Evolutionary conservation across 2,888 invertebrate genomes (phyloP), one percentile per base, ranked within the genome.

Genomic region (Arenicola marina): DNA sequence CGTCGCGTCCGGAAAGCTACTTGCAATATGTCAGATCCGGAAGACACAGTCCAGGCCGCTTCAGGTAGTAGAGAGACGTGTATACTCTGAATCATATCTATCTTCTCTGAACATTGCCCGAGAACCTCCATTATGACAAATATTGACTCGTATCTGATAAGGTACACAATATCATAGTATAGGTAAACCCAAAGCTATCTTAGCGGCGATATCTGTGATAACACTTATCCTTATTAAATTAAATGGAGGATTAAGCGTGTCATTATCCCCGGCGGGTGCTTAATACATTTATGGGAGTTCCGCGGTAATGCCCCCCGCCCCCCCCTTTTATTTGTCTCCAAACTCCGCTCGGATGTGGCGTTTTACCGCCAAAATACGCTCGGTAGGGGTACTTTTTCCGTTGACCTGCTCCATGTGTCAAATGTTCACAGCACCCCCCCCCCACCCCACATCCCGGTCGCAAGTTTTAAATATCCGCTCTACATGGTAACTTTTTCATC

Each of bases 21-120:
- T 91, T 90, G 67, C 87, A 95, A 75, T 91, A 94, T 83, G 90
- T 96, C 71, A 91, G 95, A 78, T 95, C 95, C 78, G 96, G 96
- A 80, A 90, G 93, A 32, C 97, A 97, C 81, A 91, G 93, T 21
- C 92, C 95, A 0, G 91, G 95, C 1, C 90, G 90, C 76, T 93
- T 89, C 81, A 80, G 85, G 83, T 85, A 61, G 43, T 7, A 53
- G 29, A 11, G 48, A 38, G 38, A 38, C 11, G 18, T 38, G 38
- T 15, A 38, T 38, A 38, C 18, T 38, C 38, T 11, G 11, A 38
- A 18, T 38, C 18, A 18, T 38, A 11, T 18, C 18, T 11, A 18
- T 38, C 38, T 38, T 38, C 11, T 38, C 11, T 15, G 38, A 38
- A 15, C 18, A 38, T 15, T 18, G 38, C 38, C 11, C 11, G 18